phyloP scores from a whole-genome alignment of 2,797 vertebrate species.

The Myiothlypis chrysogaster region DNA sequence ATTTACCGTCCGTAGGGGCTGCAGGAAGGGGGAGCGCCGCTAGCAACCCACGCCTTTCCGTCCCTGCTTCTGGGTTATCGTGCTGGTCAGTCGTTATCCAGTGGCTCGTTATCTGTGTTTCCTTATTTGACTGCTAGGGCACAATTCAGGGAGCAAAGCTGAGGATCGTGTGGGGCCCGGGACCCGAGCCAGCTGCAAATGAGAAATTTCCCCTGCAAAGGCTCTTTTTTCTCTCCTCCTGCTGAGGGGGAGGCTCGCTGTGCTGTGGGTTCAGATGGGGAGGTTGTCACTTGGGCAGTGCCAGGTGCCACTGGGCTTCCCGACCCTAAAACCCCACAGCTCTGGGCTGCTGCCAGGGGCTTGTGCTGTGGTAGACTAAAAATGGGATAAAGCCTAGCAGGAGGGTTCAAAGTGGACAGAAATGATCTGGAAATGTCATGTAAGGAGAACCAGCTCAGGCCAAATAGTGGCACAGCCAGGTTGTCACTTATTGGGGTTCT shows the following conservation, averaged over 20 bases:
- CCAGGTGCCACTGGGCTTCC: neutral
- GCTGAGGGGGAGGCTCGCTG: neutral
- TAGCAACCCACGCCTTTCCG: constrained; percentile 61
- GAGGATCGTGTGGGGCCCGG: neutral
- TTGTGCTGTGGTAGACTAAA: neutral
- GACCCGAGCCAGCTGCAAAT: neutral
- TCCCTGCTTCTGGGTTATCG: constrained; percentile 71
- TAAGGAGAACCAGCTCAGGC: neutral
- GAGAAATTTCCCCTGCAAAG: constrained; percentile 3
- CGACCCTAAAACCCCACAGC: neutral
- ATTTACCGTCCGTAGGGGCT: constrained; percentile 90
- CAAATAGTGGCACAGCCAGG: neutral
- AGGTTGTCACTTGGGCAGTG: neutral
- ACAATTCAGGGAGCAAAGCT: constrained; percentile 64
- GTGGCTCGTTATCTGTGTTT: constrained; percentile 65
- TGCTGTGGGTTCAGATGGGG: neutral
- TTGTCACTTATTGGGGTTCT: neutral
- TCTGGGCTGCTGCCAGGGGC: neutral
- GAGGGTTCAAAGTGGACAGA: neutral
- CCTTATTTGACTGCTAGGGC: constrained; percentile 67
- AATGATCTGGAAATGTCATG: neutral
- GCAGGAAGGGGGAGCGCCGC: constrained; percentile 40
- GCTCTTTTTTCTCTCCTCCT: neutral
- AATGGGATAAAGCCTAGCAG: neutral
- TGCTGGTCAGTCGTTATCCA: constrained; percentile 68